A percentile compares a stretch with the other conserved stretches of the same genome.
Evolutionary conservation across 2,888 invertebrate genomes (phyloP).

Genomic region (Cataglyphis cursor): DNA sequence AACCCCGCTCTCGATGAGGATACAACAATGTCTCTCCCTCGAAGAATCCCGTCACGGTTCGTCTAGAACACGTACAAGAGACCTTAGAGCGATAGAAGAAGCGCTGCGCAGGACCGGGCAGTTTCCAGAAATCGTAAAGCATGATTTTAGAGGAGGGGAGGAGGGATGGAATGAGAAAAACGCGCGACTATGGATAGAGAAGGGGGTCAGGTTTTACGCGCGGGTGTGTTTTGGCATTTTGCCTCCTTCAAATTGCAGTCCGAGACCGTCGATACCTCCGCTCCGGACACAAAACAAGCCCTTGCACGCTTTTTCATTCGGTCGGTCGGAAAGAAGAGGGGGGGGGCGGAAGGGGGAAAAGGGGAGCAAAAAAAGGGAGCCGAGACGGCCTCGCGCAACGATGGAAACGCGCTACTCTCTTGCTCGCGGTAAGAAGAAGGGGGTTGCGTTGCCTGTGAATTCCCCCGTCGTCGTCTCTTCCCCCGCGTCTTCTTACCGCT

Average conservation of each 20-base stretch:
- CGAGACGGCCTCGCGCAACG: slow-evolving; percentile 58
- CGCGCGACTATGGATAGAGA: slow-evolving; percentile 20
- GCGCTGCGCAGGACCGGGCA: slow-evolving; percentile 41
- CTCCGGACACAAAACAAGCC: slow-evolving; percentile 66
- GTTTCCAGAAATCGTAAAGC: slow-evolving; percentile 76
- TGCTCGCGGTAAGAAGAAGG: slow-evolving; percentile 50
- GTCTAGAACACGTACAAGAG: slow-evolving; percentile 48
- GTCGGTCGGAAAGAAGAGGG: background rate
- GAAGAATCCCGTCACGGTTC: slow-evolving; percentile 66
- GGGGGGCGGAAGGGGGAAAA: background rate
- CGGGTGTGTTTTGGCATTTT: slow-evolving; percentile 70
- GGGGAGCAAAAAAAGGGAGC: slow-evolving; percentile 51
- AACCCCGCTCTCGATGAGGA: slow-evolving; percentile 15
- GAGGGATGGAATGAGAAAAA: slow-evolving; percentile 58
- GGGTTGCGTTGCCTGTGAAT: slow-evolving; percentile 52
- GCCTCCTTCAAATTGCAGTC: slow-evolving; percentile 72
- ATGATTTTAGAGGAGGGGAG: slow-evolving; percentile 61
- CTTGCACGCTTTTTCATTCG: slow-evolving; percentile 68
- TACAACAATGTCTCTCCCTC: slow-evolving; percentile 52
- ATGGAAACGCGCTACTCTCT: slow-evolving; percentile 71
- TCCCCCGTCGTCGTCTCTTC: slow-evolving; percentile 36
- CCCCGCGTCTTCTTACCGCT: slow-evolving; percentile 40
- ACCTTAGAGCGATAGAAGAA: background rate
- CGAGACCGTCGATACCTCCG: slow-evolving; percentile 65
- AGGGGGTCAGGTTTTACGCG: slow-evolving; percentile 58